Percentiles rank a stretch among this genome's conserved stretches.
phyloP scores from a whole-genome alignment of 2,113 vertebrate species.

The Takifugu bimaculatus region DNA sequence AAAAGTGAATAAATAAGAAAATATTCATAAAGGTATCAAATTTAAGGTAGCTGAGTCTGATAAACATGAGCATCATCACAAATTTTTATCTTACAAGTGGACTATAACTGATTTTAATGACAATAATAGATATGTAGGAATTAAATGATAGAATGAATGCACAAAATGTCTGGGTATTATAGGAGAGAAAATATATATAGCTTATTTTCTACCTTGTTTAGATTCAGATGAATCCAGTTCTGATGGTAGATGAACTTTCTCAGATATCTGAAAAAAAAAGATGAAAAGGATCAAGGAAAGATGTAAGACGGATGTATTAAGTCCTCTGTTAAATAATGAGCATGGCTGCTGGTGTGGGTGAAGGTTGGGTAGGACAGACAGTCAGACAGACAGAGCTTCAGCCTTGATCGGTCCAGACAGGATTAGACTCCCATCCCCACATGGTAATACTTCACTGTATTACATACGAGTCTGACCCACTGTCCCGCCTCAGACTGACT shows the following conservation, averaged over 20 bases:
- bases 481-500: slow-evolving; percentile 26
- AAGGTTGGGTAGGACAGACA: slow-evolving; percentile 21
- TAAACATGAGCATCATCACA: too few relatives aligned
- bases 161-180: too few relatives aligned
- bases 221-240: slow-evolving; percentile 43
- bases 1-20: slow-evolving; percentile 5
- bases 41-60: not conserved
- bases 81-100: too few relatives aligned
- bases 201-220: slow-evolving; percentile 54
- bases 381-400: not conserved
- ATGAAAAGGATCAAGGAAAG: not conserved
- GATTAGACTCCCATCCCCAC: slow-evolving; percentile 54
- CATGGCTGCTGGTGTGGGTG: not conserved
- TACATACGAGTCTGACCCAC: slow-evolving; percentile 10
- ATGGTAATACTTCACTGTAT: not conserved
- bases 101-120: not conserved
- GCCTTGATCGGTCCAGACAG: slow-evolving; percentile 21
- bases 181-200: not conserved
- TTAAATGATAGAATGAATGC: not conserved
- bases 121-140: too few relatives aligned
- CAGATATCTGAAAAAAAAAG: slow-evolving; percentile 46
- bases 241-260: slow-evolving; percentile 29
- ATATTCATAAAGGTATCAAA: not conserved
- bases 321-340: too few relatives aligned
- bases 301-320: too few relatives aligned